A percentile compares a stretch with the other conserved stretches of the same genome.
Evolutionary conservation across 2,113 vertebrate genomes (phyloP).

Genomic region (Synodontis membranacea): DNA sequence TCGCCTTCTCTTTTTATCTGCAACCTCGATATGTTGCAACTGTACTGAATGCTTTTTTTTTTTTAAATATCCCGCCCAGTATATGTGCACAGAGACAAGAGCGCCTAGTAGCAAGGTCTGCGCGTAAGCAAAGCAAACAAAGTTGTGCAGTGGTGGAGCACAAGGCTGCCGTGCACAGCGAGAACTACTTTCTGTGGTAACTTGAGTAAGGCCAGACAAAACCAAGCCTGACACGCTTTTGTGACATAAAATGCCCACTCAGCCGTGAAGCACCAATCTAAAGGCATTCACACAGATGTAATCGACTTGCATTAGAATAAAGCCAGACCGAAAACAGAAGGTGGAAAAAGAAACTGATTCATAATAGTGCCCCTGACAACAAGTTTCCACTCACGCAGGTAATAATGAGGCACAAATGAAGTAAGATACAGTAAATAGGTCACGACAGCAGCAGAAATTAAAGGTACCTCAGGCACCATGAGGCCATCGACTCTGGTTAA

Average conservation of each 20-base stretch:
- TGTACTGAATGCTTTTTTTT: background rate
- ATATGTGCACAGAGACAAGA: background rate
- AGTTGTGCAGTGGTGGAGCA: background rate
- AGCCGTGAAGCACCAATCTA: background rate
- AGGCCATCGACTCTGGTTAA: conserved; percentile 10
- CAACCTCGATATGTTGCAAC: conserved; percentile 27
- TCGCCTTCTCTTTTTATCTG: conserved; percentile 40
- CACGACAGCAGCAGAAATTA: conserved; percentile 10
- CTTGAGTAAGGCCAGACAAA: conserved; percentile 16
- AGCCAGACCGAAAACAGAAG: background rate
- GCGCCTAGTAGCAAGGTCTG: background rate
- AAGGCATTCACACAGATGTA: background rate
- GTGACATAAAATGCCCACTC: conserved; percentile 22
- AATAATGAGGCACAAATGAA: background rate
- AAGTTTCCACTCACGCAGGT: conserved; percentile 31
- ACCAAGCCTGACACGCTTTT: conserved; percentile 24
- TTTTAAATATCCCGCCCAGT: conserved; percentile 19
- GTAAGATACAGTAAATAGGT: conserved; percentile 9
- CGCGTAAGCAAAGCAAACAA: background rate
- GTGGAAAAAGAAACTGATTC: conserved; percentile 9
- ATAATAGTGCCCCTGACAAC: conserved; percentile 13
- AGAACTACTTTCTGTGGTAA: conserved; percentile 34
- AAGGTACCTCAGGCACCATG: conserved; percentile 24
- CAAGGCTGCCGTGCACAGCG: background rate
- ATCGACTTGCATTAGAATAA: background rate